A percentile compares a stretch with the other conserved stretches of the same genome.
These are phyloP conservation scores for Gambusia holbrooki DNA, from an alignment of 2,113 vertebrate genomes.

Conservation along the genomic window DNA sequence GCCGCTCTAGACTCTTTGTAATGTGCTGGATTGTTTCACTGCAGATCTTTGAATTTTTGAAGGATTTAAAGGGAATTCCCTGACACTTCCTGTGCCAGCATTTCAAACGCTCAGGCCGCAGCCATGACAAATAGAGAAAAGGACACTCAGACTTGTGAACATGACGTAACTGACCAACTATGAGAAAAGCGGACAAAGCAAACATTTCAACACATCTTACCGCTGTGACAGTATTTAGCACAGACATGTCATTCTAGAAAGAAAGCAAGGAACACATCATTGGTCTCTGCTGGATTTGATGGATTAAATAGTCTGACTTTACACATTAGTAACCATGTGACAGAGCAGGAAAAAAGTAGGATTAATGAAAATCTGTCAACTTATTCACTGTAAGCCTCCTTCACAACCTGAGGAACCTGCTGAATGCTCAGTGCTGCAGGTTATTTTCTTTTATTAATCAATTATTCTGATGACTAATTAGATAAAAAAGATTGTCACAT, in stretches of 20 bases:
- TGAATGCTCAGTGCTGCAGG: background rate
- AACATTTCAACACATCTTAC: slow-evolving; percentile 1
- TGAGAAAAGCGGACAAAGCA: background rate
- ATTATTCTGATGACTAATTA: no score
- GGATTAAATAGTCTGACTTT: no score
- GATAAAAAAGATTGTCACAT: no score
- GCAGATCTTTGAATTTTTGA: slow-evolving; percentile 3
- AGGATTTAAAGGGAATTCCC: slow-evolving; percentile 38
- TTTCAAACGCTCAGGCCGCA: slow-evolving; percentile 27
- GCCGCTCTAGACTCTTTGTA: slow-evolving; percentile 8
- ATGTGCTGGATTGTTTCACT: slow-evolving; percentile 36
- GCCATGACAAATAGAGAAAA: background rate
- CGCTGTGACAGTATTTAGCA: background rate
- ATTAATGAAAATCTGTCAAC: no score
- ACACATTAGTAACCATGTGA: no score
- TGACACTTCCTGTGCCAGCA: slow-evolving; percentile 37
- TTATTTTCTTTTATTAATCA: no score
- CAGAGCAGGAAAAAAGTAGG: no score
- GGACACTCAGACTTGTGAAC: slow-evolving; percentile 11
- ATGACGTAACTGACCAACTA: slow-evolving; percentile 9
- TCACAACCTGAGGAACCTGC: background rate
- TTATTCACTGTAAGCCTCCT: no score
- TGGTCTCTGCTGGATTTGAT: no score
- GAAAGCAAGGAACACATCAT: no score
- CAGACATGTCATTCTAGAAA: slow-evolving; percentile 9